Evolutionary conservation across 2,113 vertebrate species (phyloP).

Genomic region (human (Homo sapiens)): GRCh38 chr3:29020501-29021000

Average conservation of each 20-base stretch:
- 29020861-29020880: background rate
- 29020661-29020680: background rate
- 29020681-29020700: background rate
- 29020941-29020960: background rate
- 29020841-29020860: background rate
- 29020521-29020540: background rate
- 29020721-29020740: background rate
- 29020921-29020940: background rate
- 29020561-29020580: background rate
- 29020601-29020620: background rate
- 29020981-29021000: background rate
- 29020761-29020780: background rate
- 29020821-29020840: background rate
- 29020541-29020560: background rate
- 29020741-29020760: background rate
- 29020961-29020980: background rate
- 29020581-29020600: background rate
- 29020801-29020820: background rate
- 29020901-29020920: background rate
- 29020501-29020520: background rate
- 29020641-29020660: background rate
- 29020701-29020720: background rate
- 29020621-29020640: background rate
- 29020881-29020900: background rate
- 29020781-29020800: background rate